Evolutionary conservation across 2,797 vertebrate genomes (phyloP), one percentile per base, ranked within the genome.

Genomic region (Sphenodon punctatus): DNA sequence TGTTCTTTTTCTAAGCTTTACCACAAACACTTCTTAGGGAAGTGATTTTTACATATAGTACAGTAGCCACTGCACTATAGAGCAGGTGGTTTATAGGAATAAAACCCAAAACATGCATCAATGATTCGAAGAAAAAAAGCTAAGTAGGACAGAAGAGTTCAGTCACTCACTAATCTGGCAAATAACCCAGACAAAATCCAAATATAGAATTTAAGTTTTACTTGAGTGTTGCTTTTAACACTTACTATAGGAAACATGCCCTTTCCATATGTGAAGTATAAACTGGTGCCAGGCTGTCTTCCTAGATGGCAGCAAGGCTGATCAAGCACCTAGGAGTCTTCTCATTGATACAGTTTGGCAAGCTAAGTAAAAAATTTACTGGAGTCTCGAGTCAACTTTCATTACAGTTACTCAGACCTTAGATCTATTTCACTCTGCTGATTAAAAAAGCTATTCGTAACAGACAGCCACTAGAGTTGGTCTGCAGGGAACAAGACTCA

Each of bases 381-480:
- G 27, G 23, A 34, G 9, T 32, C 22, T 5, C 22, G 32, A n/a
- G n/a, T 43, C 36, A 61, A 46, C 68, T 4, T 25, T 69, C 36
- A 58, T 2, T 2, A 46, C 48, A 27, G 11, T 27, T n/a, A 1
- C 19, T 30, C 27, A 55, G n/a, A 55, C 32, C 5, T 14, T 15
- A 6, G 46, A 1, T 0, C 1, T 49, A 32, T 7, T 41, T 38
- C 25, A 15, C 5, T 38, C 53, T 7, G 58, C 32, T 0, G 27
- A 69, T 30, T n/a, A 20, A 25, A 15, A 69, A 59, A 55, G 51
- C 23, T 0, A 11, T 6, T 32, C 25, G 46, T 1, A 36, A 45
- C 10, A 48, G 27, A 49, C 48, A 49, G 25, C n/a, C 25, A 25
- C 48, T 49, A 25, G 48, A 32, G 8, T 16, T 17, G 55, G 15